Percentiles rank a stretch among this genome's conserved stretches.
phyloP scores from a whole-genome alignment of 2,888 invertebrate species.

The Falcaria lacertinaria region DNA sequence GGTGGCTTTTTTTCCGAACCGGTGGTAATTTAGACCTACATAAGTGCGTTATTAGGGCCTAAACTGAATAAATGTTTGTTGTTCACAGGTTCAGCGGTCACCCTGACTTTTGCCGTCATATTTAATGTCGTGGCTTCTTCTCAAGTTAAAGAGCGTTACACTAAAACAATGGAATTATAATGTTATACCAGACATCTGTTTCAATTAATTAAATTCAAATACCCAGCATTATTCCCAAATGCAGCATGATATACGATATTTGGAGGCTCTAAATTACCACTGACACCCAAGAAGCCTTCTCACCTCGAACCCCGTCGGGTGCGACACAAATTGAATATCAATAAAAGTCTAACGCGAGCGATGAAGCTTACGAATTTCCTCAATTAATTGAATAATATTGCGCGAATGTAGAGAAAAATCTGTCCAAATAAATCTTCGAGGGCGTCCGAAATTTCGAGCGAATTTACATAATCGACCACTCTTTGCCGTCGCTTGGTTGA shows the following conservation, averaged over 20 bases:
- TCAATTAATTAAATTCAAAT: not conserved
- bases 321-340: not conserved
- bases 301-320: not conserved
- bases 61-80: no score
- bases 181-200: not conserved
- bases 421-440: constrained; percentile 25
- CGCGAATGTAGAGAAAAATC: constrained; percentile 10
- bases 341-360: not conserved
- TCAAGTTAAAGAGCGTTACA: not conserved
- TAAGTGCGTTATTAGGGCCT: no score
- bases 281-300: not conserved
- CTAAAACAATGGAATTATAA: not conserved
- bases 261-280: not conserved
- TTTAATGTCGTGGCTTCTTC: not conserved
- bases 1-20: no score
- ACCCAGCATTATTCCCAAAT: not conserved
- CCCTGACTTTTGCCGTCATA: no score
- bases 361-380: not conserved
- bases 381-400: constrained; percentile 3
- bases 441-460: constrained; percentile 30
- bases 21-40: no score
- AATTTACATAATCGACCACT: constrained; percentile 39
- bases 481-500: constrained; percentile 20
- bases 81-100: no score
- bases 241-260: not conserved